phyloP scores from a whole-genome alignment of 2,113 vertebrate species.

The Mastomys coucha region DNA sequence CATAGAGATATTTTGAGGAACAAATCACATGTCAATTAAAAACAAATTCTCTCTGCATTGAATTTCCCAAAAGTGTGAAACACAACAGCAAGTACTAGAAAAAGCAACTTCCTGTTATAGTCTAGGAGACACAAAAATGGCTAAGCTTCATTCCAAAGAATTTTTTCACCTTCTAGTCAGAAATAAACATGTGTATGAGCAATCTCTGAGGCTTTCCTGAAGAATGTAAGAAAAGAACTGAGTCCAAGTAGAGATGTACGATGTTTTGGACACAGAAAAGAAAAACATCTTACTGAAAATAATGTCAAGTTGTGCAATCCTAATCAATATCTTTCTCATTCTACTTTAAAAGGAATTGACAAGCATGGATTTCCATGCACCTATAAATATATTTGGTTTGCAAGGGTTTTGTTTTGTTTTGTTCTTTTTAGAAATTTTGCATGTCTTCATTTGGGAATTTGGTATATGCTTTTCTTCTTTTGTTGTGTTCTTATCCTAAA shows the following conservation, averaged over 20 bases:
- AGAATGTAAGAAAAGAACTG: not conserved
- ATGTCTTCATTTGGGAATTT: not conserved
- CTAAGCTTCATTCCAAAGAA: not conserved
- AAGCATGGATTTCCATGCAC: conserved; percentile 36
- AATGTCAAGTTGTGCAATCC: not conserved
- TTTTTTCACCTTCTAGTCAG: conserved; percentile 23
- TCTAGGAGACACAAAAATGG: not conserved
- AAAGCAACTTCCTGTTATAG: not conserved
- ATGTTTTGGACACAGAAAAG: conserved; percentile 26
- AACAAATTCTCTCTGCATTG: not conserved
- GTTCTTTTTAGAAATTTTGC: not conserved
- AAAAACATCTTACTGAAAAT: not conserved
- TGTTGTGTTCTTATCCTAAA: not conserved
- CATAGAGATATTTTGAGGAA: conserved; percentile 40
- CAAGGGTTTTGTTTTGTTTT: not conserved
- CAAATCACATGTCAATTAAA: not conserved
- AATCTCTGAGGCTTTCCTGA: conserved; percentile 30
- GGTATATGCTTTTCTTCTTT: not conserved
- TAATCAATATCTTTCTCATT: not conserved
- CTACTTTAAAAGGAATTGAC: conserved; percentile 6
- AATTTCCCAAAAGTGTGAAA: conserved; percentile 50
- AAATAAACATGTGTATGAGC: conserved; percentile 27
- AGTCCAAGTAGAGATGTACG: conserved; percentile 6
- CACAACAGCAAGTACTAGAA: conserved; percentile 5
- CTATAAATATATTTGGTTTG: not conserved